Evolutionary conservation across 1,140 invertebrate genomes (phyloP).

Genomic region (Helicoverpa armigera): DNA sequence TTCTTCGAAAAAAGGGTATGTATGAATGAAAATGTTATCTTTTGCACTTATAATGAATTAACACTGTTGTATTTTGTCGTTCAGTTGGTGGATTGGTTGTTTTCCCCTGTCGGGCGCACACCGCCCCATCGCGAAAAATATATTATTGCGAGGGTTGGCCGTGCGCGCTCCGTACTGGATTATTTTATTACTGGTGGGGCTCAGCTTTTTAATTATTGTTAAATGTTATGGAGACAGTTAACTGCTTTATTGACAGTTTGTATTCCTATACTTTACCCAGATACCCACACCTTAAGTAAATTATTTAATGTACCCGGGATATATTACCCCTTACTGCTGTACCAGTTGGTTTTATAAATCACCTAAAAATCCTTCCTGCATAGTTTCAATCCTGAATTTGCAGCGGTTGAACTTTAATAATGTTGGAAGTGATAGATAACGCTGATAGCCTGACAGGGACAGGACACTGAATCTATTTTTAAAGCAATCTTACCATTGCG

Average conservation of each 20-base stretch:
- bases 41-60: constrained; percentile 41
- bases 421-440: background rate
- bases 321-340: background rate
- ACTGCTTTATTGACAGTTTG: background rate
- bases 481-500: no score
- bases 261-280: background rate
- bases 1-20: constrained; percentile 71
- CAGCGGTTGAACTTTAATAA: background rate
- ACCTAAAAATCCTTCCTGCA: no score
- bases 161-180: constrained; percentile 57
- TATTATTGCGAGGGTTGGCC: constrained; percentile 74
- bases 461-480: no score
- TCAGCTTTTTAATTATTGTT: constrained; percentile 52
- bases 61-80: constrained; percentile 46
- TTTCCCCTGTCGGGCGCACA: constrained; percentile 64
- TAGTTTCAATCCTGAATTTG: no score
- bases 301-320: background rate
- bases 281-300: background rate
- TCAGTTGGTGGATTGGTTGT: constrained; percentile 49
- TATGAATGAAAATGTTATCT: constrained; percentile 72
- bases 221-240: constrained; percentile 14
- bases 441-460: no score
- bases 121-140: constrained; percentile 74
- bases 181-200: constrained; percentile 70
- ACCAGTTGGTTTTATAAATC: no score